Percentiles rank a stretch among this genome's conserved stretches.
phyloP scores from a whole-genome alignment of 2,888 invertebrate species.

The Drosophila dives region DNA sequence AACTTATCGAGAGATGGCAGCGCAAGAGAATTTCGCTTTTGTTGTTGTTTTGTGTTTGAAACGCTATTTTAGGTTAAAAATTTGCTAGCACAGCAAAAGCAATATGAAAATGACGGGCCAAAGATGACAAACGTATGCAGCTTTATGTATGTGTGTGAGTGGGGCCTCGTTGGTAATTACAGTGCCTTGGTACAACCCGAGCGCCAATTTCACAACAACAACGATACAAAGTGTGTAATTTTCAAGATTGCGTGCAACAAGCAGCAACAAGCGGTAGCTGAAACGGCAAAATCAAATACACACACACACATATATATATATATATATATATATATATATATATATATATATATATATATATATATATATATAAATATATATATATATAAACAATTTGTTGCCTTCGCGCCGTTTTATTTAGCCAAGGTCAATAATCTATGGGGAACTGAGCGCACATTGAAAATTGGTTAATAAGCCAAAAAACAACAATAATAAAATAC shows the following conservation, averaged over 20 bases:
- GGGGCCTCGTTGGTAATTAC: constrained; percentile 22
- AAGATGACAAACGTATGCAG: constrained; percentile 24
- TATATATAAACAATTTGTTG: constrained; percentile 1
- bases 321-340: background rate
- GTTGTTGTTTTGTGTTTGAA: constrained; percentile 55
- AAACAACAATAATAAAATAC: constrained; percentile 32
- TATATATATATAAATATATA: background rate
- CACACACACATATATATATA: background rate
- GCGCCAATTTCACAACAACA: constrained; percentile 37
- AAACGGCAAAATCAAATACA: constrained; percentile 38
- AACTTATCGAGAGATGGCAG: constrained; percentile 1
- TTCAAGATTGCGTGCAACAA: constrained; percentile 36
- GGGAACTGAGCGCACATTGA: constrained; percentile 40
- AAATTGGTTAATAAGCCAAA: constrained; percentile 61
- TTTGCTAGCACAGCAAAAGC: constrained; percentile 57
- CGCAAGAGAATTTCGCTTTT: constrained; percentile 28
- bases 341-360: background rate
- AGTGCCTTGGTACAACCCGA: constrained; percentile 25
- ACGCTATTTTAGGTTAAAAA: constrained; percentile 76
- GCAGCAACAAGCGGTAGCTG: constrained; percentile 44
- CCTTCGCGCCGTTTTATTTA: constrained; percentile 30
- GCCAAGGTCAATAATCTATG: constrained; percentile 78
- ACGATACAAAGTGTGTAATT: constrained; percentile 33
- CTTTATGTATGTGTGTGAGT: background rate
- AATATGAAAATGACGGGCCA: constrained; percentile 46